Base-by-base conservation (phyloP, 1,140 invertebrate species). In the Odontomachus brunneus region DNA sequence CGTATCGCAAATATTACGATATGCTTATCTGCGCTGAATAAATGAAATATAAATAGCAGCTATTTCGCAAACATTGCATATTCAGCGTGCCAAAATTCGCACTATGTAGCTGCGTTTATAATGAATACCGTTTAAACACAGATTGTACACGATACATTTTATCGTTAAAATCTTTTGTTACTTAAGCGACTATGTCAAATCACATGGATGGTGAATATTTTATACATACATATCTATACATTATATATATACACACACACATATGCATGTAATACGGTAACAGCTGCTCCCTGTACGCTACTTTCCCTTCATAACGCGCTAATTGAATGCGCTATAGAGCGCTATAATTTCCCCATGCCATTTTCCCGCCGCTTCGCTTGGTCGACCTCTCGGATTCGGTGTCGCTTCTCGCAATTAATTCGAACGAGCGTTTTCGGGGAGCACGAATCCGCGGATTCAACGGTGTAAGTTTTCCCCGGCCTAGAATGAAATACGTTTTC, bases 371-470 rank as follows among this genome's bases (percentile, higher is more conserved):
- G 19, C 51, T 44, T 33, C 15, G 19, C 51, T 44, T 7, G 65
- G 51, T n/a, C 51, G 44, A 71, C 59, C 75, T 57, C 51, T 44
- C 38, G 38, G 38, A 22, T 78, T 78, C 51, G 63, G 49, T 78
- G 62, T 67, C 63, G 65, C 65, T 51, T 69, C 69, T 80, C 65
- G 65, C 75, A 57, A 80, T 80, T 80, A 80, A 80, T 71, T 57
- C 51, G 65, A 24, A 69, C 75, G 51, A 22, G 53, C 75, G n/a
- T 80, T 80, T 80, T 59, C 65, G 75, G 24, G 51, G 49, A 33
- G 44, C 53, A 48, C 65, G 75, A 71, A 71, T 80, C 38, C 65
- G 38, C 75, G 75, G 38, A 71, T 69, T 69, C 57, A 80, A 80
- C 51, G 65, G 75, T 49, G 15, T 17, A 78, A 78, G 63, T 78